Evolutionary conservation across 2,888 invertebrate genomes (phyloP), one percentile per base, ranked within the genome.

Genomic region (Zeuzera pyrina): DNA sequence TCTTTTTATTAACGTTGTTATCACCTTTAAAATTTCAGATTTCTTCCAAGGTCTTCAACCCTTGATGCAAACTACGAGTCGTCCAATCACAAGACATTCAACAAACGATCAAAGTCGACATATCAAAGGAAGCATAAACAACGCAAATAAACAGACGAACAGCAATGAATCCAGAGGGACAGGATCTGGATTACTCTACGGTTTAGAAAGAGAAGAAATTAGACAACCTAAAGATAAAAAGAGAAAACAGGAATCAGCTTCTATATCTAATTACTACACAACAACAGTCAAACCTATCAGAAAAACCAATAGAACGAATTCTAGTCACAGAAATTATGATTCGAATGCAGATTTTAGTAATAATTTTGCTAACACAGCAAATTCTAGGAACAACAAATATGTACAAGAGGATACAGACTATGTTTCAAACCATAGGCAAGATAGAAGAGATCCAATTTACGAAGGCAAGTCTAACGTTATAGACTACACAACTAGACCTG

Each of bases 41-140:
- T 46, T 73, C 29, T 51, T 72, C 31, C 60, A 67, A 49, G 60
- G 58, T 1, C 38, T 73, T 2, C 68, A 67, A 31, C 56, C 70
- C 1, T 41, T 57, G 2, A 33, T 62, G 2, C 62, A 64, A 14
- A 48, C 53, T 0, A 21, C 29, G 8, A 26, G 29, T 14, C 34
- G 38, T 29, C 26, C 29, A 31, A n/a, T n/a, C n/a, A 21, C 29
- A n/a, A 26, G 29, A 15, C 34, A 39, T 29, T 26, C 29, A 31
- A n/a, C n/a, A n/a, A n/a, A n/a, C n/a, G n/a, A n/a, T n/a, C n/a
- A n/a, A n/a, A n/a, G n/a, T n/a, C n/a, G n/a, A n/a, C n/a, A n/a
- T n/a, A n/a, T n/a, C n/a, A n/a, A n/a, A n/a, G n/a, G n/a, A n/a
- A n/a, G n/a, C n/a, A n/a, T n/a, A n/a, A n/a, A n/a, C n/a, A n/a